These are phyloP conservation scores for Zaprionus lachaisei DNA, from an alignment of 1,140 invertebrate genomes.

Conservation along the genomic window DNA sequence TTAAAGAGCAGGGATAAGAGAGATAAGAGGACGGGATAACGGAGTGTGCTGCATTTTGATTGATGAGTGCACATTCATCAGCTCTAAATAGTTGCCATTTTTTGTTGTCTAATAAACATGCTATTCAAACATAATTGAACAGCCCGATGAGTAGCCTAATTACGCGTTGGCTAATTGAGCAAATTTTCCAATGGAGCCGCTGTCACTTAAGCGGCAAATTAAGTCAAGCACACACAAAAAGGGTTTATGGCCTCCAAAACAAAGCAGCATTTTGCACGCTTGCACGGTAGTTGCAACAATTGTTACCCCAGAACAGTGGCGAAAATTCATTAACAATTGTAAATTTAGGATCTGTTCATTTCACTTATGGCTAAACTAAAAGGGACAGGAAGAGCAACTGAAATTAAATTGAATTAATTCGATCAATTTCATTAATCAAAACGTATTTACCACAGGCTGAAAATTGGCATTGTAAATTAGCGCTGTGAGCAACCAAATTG, in stretches of 20 bases:
- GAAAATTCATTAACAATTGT: not conserved
- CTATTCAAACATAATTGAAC: conserved; percentile 33
- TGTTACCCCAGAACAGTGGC: not conserved
- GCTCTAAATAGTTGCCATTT: conserved; percentile 64
- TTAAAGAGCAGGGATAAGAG: no score
- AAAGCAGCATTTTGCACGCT: not conserved
- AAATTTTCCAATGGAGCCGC: not conserved
- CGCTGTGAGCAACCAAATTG: conserved; percentile 16
- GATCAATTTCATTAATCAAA: not conserved
- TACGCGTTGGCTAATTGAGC: conserved; percentile 14
- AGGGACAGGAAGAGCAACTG: not conserved
- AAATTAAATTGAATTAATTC: conserved; percentile 1
- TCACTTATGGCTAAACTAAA: not conserved
- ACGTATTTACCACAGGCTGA: conserved; percentile 3
- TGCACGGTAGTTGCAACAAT: not conserved
- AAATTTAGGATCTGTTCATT: not conserved
- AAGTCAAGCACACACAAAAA: not conserved
- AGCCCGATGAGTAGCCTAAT: conserved; percentile 20
- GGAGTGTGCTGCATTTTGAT: conserved; percentile 42
- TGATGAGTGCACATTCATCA: conserved; percentile 61
- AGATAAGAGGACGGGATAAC: no score
- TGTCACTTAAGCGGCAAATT: conserved; percentile 1
- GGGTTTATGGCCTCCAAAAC: not conserved
- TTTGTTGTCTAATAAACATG: conserved; percentile 35
- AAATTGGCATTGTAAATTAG: conserved; percentile 49